These are phyloP conservation scores for Pseudochirops corinnae DNA, from an alignment of 2,797 vertebrate genomes.

Conservation along the genomic window DNA sequence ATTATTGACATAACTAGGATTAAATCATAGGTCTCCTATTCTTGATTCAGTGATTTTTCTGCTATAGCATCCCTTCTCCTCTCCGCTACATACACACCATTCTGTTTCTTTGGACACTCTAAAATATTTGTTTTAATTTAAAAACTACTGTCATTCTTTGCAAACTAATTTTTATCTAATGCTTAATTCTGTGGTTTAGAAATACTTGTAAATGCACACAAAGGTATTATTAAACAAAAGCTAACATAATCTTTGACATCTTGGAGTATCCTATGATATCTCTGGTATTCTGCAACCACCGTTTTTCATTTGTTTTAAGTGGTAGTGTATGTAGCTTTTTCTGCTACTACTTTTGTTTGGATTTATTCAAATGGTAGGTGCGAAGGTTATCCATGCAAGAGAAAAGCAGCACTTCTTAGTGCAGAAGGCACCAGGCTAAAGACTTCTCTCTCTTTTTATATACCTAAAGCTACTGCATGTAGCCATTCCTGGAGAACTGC, in stretches of 20 bases:
- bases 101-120: not conserved
- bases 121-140: slow-evolving; percentile 25
- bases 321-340: not conserved
- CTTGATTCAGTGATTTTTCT: slow-evolving; percentile 26
- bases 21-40: slow-evolving; percentile 20
- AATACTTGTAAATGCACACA: not conserved
- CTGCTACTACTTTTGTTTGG: not conserved
- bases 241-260: not conserved
- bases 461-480: not conserved
- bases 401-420: not conserved
- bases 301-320: slow-evolving; percentile 34
- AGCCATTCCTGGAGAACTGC: slow-evolving; percentile 37
- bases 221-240: not conserved
- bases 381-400: not conserved
- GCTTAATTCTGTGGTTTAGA: slow-evolving; percentile 15
- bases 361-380: not conserved
- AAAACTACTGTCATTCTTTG: slow-evolving; percentile 39
- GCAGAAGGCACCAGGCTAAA: not conserved
- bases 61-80: not conserved
- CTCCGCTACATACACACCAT: not conserved
- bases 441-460: not conserved
- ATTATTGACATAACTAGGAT: slow-evolving; percentile 7
- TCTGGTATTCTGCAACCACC: slow-evolving; percentile 1
- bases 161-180: slow-evolving; percentile 24
- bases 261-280: not conserved